Evolutionary conservation across 2,797 vertebrate species (phyloP).

Genomic region (Coilia nasus): DNA sequence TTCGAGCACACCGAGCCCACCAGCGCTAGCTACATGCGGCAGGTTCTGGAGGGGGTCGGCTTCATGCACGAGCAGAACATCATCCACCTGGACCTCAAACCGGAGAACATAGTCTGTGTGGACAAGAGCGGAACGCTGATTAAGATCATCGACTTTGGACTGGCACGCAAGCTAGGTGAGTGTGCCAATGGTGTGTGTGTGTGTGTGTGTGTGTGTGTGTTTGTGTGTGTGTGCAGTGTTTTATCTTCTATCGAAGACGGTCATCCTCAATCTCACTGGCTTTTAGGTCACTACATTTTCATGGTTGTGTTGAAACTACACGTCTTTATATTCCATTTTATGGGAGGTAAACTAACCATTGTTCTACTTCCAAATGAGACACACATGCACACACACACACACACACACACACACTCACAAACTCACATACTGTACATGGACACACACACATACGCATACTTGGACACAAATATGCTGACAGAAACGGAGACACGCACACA

Average conservation of each 20-base stretch:
- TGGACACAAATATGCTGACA: no score
- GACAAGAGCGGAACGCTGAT: slow-evolving; percentile 74
- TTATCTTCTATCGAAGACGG: not conserved
- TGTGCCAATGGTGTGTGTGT: not conserved
- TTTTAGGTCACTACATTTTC: not conserved
- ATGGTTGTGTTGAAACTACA: not conserved
- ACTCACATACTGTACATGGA: no score
- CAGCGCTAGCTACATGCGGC: slow-evolving; percentile 78
- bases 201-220: no score
- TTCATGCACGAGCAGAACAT: slow-evolving; percentile 84
- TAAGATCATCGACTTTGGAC: slow-evolving; percentile 87
- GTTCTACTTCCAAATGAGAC: not conserved
- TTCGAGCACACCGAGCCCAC: slow-evolving; percentile 87
- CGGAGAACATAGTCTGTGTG: slow-evolving; percentile 87
- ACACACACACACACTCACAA: no score
- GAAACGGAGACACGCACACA: no score
- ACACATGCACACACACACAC: not conserved
- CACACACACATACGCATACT: no score
- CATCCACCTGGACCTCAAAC: slow-evolving; percentile 87
- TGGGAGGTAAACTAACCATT: not conserved
- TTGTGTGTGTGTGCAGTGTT: not conserved
- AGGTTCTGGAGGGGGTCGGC: slow-evolving; percentile 83
- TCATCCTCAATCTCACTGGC: not conserved
- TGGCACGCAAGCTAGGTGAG: slow-evolving; percentile 64
- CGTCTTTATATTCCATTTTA: not conserved